Base-by-base conservation (phyloP, 2,797 vertebrate genomes). In the Cyclura pinguis region DNA sequence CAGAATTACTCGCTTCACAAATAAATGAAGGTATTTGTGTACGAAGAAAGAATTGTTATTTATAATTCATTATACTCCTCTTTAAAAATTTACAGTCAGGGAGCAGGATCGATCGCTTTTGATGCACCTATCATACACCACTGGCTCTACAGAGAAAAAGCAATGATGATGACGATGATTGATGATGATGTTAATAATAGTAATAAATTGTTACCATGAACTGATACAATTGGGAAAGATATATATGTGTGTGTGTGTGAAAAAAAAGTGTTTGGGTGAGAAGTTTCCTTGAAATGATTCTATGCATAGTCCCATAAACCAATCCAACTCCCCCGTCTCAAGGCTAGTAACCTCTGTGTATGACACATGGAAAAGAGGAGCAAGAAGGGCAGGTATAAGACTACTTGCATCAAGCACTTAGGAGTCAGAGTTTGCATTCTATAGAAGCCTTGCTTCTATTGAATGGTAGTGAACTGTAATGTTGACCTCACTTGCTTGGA, bases 61-160 rank as follows among this genome's bases (percentile, higher is more conserved):
- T 94, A 91, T 91, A 87, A 57, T 86, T n/a, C 55, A 50, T 88
- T 93, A 42, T 89, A 88, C 89, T 89, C 73, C 91, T 92, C 14
- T 47, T 85, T 80, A 72, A 90, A 93, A 93, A 91, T 87, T 87
- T 87, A 14, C 76, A 81, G 86, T 62, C 85, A 32, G 78, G 67
- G 55, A 92, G 64, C 72, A 92, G 83, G 90, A 90, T 57, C 80
- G 85, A 86, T 78, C 69, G 59, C 73, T 87, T 88, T 1, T 74
- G 90, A 94, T 91, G 67, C n/a, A 85, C 20, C 32, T 89, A 72
- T 91, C 89, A 87, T 42, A 80, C 92, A 86, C n/a, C 81, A 91
- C 42, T 87, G 88, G 76, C 74, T 50, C 4, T 82, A 80, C 47
- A 84, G 18, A 67, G 87, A 29, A 29, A 82, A 85, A 89, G 0